Conservation (phyloP, 2,888 invertebrate species). For the Leptothorax acervorum region DNA sequence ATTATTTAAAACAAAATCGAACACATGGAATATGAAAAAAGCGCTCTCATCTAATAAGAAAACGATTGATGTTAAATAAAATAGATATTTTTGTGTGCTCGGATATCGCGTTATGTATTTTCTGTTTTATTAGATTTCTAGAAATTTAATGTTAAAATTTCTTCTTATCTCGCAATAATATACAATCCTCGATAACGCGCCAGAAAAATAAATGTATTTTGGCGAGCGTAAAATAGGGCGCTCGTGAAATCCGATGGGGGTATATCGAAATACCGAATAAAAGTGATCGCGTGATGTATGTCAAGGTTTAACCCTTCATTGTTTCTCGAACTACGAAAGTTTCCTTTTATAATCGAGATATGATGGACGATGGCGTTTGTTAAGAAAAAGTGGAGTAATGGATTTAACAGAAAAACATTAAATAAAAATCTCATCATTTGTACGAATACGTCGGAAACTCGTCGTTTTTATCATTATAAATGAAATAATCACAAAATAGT, state of each 20-base stretch:
- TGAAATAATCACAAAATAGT: not conserved
- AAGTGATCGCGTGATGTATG: constrained; percentile 50
- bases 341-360: constrained; percentile 30
- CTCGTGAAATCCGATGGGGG: constrained; percentile 22
- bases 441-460: not conserved
- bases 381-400: not conserved
- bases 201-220: constrained; percentile 5
- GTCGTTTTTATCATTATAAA: not conserved
- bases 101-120: not conserved
- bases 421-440: not conserved
- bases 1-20: not conserved
- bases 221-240: constrained; percentile 37
- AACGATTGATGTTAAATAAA: not conserved
- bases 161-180: not conserved
- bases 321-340: constrained; percentile 34
- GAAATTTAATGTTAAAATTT: not conserved
- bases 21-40: not conserved
- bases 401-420: not conserved
- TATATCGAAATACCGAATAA: constrained; percentile 34
- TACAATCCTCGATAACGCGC: not conserved
- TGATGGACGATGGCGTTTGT: not conserved
- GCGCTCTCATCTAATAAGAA: not conserved
- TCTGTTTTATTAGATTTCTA: not conserved
- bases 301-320: constrained; percentile 35
- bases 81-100: not conserved